Evolutionary conservation across 2,888 invertebrate genomes (phyloP), one percentile per base, ranked within the genome.

Genomic region (Didymodactylos carnosus): DNA sequence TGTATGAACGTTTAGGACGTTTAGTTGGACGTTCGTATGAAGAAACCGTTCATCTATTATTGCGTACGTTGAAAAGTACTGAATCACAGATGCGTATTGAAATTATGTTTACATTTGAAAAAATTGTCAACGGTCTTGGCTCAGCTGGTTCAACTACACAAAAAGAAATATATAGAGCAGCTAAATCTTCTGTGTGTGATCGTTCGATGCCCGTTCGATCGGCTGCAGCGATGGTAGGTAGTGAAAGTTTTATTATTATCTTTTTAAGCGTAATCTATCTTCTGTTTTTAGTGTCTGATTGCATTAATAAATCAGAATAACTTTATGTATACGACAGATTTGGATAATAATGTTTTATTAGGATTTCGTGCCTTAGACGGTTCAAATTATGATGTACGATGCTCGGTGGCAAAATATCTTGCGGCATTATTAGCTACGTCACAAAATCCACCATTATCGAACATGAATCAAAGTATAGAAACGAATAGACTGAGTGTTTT

Each of bases 1-100:
- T 98, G 92, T 98, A 97, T 84, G 94, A 95, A 83, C 93, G 91
- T 83, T 87, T 98, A 27, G 97, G 98, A 1, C 87, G 98, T 77
- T 94, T 98, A 94, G 97, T 95, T 89, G 98, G 97, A 0, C 87
- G 97, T 77, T 93, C 94, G 0, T 98, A 94, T 81, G 97, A 99
- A 83, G 98, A 99, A 81, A 97, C 97, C 0, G 91, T 97, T 40
- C 89, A 91, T 78, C 90, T 94, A 72, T 86, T 98, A 35, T 88
- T 93, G 75, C 89, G 91, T 79, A 92, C 92, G 2, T 85, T 98
- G 75, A 89, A 91, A 80, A 94, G 90, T 84, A 92, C 92, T 0
- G 94, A 86, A 86, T 95, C 95, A 0, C 95, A 94, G 83, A 91
- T 91, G 1, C 87, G 97, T 77, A 90, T 93, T 78, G 97, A 98